Evolutionary conservation across 2,888 invertebrate species (phyloP), one percentile per base, ranked within the genome.

Genomic region (Carcina quercana): DNA sequence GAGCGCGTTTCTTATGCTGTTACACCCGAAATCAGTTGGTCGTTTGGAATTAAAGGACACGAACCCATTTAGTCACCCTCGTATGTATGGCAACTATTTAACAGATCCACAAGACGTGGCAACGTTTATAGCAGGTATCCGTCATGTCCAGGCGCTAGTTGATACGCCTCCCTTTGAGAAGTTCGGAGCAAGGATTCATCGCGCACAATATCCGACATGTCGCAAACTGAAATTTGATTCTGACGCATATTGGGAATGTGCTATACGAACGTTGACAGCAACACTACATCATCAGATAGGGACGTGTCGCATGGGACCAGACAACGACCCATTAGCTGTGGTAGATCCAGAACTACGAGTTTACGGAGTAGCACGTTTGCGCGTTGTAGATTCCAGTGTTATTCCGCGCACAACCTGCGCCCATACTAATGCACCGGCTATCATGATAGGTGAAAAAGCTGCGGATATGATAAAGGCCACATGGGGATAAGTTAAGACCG

Each of bases 1-100:
- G 63, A 85, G 82, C 55, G 76, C 87, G 28, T 86, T 88, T 31
- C 87, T 89, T 2, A 87, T 89, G 84, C 59, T 89, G 2, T 50
- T 93, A 68, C 83, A 90, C 28, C 90, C 93, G 0, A 87, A 87
- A 50, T 91, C 91, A 15, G 82, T 86, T n/a, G 93, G 93, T 1
- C 73, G 75, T 34, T 62, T 94, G 10, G 87, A 87, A 51, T 70
- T 94, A 8, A 86, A 82, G 49, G 85, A 87, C 29, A 85, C 59
- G 1, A 87, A 92, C 59, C 91, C 91, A 0, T 79, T 84, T 12
- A 86, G 87, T 13, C 84, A 88, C 47, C 93, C 93, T 0, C 61
- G 85, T 24, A 85, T 93, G 35, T 86, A 88, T 42, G 86, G 91
- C 2, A 91, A 92, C 50, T 93, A 93, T 57, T 83, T 90, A 33